Conservation (phyloP, 2,113 vertebrate genomes). For the Prunella fulvescens region DNA sequence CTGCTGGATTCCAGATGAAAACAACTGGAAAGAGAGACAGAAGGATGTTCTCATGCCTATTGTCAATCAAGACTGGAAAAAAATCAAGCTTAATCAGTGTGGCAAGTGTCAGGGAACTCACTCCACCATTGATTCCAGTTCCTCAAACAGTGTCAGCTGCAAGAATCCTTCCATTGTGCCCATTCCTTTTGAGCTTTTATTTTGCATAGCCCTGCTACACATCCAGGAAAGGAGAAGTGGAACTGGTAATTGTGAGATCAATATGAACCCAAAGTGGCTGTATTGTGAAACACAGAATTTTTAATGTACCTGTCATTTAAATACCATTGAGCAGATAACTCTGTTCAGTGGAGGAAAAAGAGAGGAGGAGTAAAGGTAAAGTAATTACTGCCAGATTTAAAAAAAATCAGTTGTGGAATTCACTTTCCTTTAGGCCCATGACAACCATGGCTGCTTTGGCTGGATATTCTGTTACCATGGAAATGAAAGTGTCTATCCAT, state of each 20-base stretch:
- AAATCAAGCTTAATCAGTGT: neutral
- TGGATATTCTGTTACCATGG: neutral
- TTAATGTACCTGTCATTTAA: neutral
- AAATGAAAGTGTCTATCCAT: neutral
- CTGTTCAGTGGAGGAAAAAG: neutral
- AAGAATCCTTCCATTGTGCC: neutral
- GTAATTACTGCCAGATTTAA: neutral
- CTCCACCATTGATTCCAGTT: neutral
- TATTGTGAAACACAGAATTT: neutral
- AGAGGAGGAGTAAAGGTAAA: neutral
- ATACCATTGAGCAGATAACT: neutral
- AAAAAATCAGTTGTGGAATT: neutral
- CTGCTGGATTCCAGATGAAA: neutral
- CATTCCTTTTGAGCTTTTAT: neutral
- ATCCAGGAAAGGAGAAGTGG: slow-evolving; percentile 7
- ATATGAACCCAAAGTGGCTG: neutral
- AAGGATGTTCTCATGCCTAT: neutral
- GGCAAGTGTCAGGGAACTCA: neutral
- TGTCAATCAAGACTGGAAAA: neutral
- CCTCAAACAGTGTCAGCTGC: neutral
- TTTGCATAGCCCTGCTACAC: neutral
- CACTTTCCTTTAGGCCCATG: neutral
- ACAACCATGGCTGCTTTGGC: neutral
- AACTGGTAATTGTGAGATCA: neutral
- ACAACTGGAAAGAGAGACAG: neutral